Evolutionary conservation across 53 echinoderm and acorn worm genomes (phyloP), one percentile per base, ranked within the genome.

Genomic region (Antedon mediterranea): DNA sequence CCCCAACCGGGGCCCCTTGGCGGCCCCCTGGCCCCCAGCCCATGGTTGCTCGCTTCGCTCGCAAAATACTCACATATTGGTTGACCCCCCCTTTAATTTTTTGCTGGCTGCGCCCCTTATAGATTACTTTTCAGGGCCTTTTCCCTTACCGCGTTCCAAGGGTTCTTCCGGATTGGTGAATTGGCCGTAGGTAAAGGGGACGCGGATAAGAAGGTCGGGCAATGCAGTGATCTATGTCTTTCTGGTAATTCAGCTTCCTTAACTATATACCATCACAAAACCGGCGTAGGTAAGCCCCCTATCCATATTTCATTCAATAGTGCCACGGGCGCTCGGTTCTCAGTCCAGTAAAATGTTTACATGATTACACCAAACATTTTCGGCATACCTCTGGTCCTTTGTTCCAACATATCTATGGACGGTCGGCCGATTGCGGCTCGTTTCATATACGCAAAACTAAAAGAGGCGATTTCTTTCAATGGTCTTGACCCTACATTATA

Each of bases 151-250:
- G 83, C 78, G 6, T 83, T 78, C 30, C 77, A 72, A 14, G 82
- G 82, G 11, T 74, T 82, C 32, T 31, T 82, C 31, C 70, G 76
- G 57, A 32, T 82, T 3, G 73, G 76, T n/a, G 82, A 82, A 76
- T 29, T 82, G 41, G 13, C 41, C 5, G 41, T 41, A 13, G 5
- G 41, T 41, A 41, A 41, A 13, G 41, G 41, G 41, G 5, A 13
- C 41, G n/a, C n/a, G n/a, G n/a, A n/a, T 41, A 26, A 57, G 2
- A 57, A 57, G 57, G 57, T 57, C 23, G 37, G 37, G 37, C 37
- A 57, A 57, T 57, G 26, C 23, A 13, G 23, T 2, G 15, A 18
- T 18, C 20, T 57, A 2, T 18, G 2, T 57, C 11, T 57, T 57
- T 57, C 57, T 2, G 23, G 9, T 18, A 57, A 8, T 2, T 57